phyloP scores from a whole-genome alignment of 2,888 invertebrate genomes.

The Ametastegia equiseti region DNA sequence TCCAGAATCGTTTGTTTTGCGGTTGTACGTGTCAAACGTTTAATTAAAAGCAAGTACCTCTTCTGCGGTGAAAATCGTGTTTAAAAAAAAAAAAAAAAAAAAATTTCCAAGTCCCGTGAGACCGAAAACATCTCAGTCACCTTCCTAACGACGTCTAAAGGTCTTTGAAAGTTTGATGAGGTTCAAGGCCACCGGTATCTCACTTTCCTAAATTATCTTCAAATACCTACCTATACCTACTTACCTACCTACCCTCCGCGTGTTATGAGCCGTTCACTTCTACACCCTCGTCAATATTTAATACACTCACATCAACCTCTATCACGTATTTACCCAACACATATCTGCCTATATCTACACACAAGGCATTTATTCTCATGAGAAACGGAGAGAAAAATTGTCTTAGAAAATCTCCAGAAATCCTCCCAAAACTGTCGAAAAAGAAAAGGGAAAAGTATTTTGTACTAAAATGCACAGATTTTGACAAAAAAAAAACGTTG shows the following conservation, averaged over 20 bases:
- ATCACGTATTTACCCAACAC: neutral
- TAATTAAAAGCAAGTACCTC: neutral
- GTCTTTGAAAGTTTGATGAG: slow-evolving; percentile 12
- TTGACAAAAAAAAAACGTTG: neutral
- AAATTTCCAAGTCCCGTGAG: neutral
- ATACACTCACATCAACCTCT: neutral
- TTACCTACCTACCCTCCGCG: too few species aligned
- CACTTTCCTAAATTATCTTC: slow-evolving; percentile 16
- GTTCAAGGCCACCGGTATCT: slow-evolving; percentile 29
- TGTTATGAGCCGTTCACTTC: neutral
- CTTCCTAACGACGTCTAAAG: slow-evolving; percentile 13
- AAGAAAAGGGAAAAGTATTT: too few species aligned
- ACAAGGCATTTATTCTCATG: too few species aligned
- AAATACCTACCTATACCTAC: too few species aligned
- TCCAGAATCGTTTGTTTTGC: neutral
- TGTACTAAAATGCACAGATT: neutral
- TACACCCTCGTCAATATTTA: slow-evolving; percentile 14
- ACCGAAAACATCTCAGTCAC: neutral
- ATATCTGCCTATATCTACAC: too few species aligned
- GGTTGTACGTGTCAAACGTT: neutral
- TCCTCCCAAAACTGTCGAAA: neutral
- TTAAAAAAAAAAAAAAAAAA: neutral
- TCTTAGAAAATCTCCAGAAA: too few species aligned
- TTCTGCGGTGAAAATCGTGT: neutral
- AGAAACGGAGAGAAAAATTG: neutral